phyloP scores from a whole-genome alignment of 2,797 vertebrate genomes.

The Sebastes nivosus region DNA sequence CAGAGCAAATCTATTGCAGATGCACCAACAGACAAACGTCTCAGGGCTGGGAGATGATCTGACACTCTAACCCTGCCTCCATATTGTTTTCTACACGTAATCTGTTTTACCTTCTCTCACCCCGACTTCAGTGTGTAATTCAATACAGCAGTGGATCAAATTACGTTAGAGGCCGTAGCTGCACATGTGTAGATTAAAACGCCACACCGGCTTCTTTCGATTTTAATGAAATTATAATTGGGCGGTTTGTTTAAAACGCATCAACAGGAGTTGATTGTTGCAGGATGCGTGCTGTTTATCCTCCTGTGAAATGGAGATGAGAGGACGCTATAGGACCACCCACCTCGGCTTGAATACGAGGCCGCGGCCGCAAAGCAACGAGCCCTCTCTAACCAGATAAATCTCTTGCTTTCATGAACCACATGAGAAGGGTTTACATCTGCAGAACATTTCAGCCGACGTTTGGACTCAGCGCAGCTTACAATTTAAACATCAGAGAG shows the following conservation, averaged over 20 bases:
- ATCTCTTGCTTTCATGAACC: constrained; percentile 83
- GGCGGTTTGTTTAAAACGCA: constrained; percentile 47
- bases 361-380: constrained; percentile 70
- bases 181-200: constrained; percentile 33
- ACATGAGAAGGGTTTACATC: constrained; percentile 82
- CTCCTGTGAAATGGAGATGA: constrained; percentile 49
- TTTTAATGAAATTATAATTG: constrained; percentile 58
- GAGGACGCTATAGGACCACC: constrained; percentile 76
- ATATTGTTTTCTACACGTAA: constrained; percentile 32
- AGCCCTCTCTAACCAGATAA: constrained; percentile 82
- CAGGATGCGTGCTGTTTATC: constrained; percentile 63
- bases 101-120: constrained; percentile 53
- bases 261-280: constrained; percentile 46
- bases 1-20: constrained; percentile 66
- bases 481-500: constrained; percentile 82
- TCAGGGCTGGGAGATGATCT: constrained; percentile 27
- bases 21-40: constrained; percentile 44
- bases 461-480: constrained; percentile 75
- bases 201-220: constrained; percentile 14
- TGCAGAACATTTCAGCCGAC: constrained; percentile 82
- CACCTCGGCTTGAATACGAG: constrained; percentile 69
- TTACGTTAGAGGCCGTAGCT: constrained; percentile 21
- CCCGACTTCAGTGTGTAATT: constrained; percentile 39
- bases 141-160: constrained; percentile 36
- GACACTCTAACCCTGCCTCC: constrained; percentile 35